Base-by-base conservation (phyloP, 2,797 vertebrate genomes). In the Myripristis murdjan region DNA sequence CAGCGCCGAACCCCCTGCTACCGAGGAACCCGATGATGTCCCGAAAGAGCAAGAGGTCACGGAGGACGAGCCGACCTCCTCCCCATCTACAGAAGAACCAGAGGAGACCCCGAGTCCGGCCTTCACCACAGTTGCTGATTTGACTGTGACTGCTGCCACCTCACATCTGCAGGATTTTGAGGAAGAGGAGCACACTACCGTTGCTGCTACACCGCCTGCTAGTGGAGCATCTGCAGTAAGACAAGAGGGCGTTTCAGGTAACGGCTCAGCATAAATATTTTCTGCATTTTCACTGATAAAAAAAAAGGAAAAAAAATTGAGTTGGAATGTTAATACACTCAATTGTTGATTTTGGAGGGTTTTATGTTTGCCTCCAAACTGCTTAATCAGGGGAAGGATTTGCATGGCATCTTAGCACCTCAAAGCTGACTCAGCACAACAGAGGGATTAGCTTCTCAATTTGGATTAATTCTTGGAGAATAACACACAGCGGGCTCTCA, bases 211-310 rank as follows among this genome's bases (percentile, higher is more conserved):
- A 0, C 89, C 93, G 74, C 94, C 96, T 70, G 95, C 94, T 8
- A 94, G 95, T 59, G 91, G 90, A 14, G 90, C 94, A 73, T 91
- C 95, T 73, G 85, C 93, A 1, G 91, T 72, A 23, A 89, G 84
- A 0, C 92, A 90, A 0, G 63, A 79, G 74, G 88, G 73, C 53
- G n/a, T 71, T 31, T 84, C 94, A 90, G 93, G 92, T 95, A 92
- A 87, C 9, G 24, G 6, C 15, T 16, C 44, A 49, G 4, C 54
- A 41, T 3, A n/a, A 33, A 33, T 33, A 43, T 4, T 1, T n/a
- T 0, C 2, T 10, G 44, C 4, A 6, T 0, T 3, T 39, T 1
- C 33, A n/a, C 9, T 26, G 11, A 22, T 1, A 28, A 55, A 26
- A 47, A 14, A 47, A 57, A 61, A 26, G 23, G 51, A 26, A 43